Base-by-base conservation (phyloP, 2,113 vertebrate genomes). In the Helogale parvula region DNA sequence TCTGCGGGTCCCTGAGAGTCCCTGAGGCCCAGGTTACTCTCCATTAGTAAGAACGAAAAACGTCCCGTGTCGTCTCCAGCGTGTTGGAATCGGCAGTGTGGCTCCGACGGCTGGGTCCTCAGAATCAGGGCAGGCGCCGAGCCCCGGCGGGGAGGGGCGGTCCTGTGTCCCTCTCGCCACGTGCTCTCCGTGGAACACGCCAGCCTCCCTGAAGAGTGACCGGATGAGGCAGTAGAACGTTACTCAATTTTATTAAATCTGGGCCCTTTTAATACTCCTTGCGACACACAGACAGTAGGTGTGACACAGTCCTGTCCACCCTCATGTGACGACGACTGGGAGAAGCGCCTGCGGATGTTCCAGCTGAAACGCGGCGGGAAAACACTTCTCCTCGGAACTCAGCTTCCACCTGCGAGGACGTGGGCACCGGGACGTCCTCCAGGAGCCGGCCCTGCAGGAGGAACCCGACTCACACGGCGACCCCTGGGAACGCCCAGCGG, bases 201-300 rank as follows among this genome's bases (percentile, higher is more conserved):
- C 47, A 25, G 7, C 31, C 41, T 54, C 63, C 13, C 13, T 41
- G 12, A 2, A 16, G n/a, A 31, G 10, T 1, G n/a, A 33, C 71
- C 4, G 7, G 52, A 80, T 0, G 3, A 23, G 71, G 72, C 14
- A 25, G 63, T 15, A 27, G 9, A 11, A 14, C 9, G 25, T 45
- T 17, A 38, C 25, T 25, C 31, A 0, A 9, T 27, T 16, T n/a
- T 23, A 16, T 12, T 16, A 89, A 57, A 25, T 25, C 41, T 13
- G 29, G 29, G 47, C 79, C 50, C 65, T 19, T 52, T 16, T 19
- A 47, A 27, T 7, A n/a, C 7, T 45, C 29, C 16, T 3, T 9
- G 16, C 13, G 74, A n/a, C 23, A 27, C 1, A 27, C 4, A 7
- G 3, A 5, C 47, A 11, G 0, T 0, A 0, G 4, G 63, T 13